These are phyloP conservation scores for Strix occidentalis DNA, from an alignment of 2,797 vertebrate genomes.

Conservation along the genomic window DNA sequence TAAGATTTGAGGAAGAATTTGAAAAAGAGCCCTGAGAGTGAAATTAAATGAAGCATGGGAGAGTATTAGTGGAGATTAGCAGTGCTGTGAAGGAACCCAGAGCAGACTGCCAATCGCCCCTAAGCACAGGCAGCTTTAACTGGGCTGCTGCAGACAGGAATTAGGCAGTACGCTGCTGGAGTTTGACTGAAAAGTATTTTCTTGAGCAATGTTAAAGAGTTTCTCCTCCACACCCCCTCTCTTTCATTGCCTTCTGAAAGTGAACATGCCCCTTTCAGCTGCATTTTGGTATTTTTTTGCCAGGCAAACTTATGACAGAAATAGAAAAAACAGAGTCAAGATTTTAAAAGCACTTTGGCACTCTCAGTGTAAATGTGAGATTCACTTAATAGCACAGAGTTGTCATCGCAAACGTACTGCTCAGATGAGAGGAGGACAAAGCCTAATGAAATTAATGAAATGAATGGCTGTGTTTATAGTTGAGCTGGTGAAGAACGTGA, in stretches of 20 bases:
- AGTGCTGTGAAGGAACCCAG: conserved; percentile 61
- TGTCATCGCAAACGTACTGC: background rate
- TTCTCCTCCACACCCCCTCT: background rate
- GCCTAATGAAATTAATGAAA: background rate
- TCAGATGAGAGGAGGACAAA: background rate
- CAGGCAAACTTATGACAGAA: background rate
- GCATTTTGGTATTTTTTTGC: background rate
- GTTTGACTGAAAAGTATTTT: conserved; percentile 52
- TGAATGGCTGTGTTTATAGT: background rate
- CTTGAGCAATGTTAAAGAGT: conserved; percentile 4
- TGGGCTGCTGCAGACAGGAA: conserved; percentile 51
- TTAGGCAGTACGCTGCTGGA: conserved; percentile 13
- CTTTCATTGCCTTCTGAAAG: conserved; percentile 46
- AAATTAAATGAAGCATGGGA: conserved; percentile 75
- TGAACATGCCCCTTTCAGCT: background rate
- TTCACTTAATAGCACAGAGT: background rate
- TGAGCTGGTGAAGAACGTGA: background rate
- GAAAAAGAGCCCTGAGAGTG: conserved; percentile 63
- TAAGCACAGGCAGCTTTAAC: conserved; percentile 62
- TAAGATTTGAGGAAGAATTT: conserved; percentile 72
- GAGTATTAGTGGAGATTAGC: conserved; percentile 75
- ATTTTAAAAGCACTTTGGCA: background rate
- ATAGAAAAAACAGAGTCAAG: background rate
- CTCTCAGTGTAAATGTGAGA: background rate
- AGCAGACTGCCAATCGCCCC: conserved; percentile 62